Evolutionary conservation across 1,140 invertebrate genomes (phyloP).

Genomic region (Euglossa dilemma): DNA sequence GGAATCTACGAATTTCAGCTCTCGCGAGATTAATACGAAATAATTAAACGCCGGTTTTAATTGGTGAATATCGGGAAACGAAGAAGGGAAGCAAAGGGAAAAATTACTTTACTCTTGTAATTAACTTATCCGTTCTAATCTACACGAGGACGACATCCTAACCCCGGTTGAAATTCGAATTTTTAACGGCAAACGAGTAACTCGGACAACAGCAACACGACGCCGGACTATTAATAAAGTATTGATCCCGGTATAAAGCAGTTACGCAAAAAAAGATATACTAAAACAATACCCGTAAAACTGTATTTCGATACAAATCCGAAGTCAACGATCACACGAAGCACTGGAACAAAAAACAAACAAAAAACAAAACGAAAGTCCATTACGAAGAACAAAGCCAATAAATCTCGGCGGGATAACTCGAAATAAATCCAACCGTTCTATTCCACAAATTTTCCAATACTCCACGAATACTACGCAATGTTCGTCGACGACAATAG

Average conservation of each 20-base stretch:
- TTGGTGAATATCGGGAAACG: too few species aligned
- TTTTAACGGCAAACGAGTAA: background rate
- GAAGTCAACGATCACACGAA: background rate
- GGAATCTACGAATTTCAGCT: background rate
- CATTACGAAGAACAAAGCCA: background rate
- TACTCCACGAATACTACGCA: background rate
- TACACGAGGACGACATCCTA: too few species aligned
- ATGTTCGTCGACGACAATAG: background rate
- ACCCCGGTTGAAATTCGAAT: background rate
- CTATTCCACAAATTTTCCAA: background rate
- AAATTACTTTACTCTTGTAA: too few species aligned
- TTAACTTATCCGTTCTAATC: too few species aligned
- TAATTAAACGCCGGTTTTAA: background rate
- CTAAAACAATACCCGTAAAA: background rate
- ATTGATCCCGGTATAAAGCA: background rate
- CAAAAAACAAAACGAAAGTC: background rate
- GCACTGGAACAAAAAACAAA: background rate
- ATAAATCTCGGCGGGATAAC: background rate
- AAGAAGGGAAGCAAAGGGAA: too few species aligned
- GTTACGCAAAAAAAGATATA: background rate
- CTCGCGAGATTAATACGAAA: background rate
- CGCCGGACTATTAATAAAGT: conserved; percentile 25
- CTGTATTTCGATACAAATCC: background rate
- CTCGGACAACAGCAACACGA: background rate
- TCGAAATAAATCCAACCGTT: background rate